Evolutionary conservation across 2,113 vertebrate species (phyloP), one percentile per base, ranked within the genome.

Genomic region (Prietella phreatophila): DNA sequence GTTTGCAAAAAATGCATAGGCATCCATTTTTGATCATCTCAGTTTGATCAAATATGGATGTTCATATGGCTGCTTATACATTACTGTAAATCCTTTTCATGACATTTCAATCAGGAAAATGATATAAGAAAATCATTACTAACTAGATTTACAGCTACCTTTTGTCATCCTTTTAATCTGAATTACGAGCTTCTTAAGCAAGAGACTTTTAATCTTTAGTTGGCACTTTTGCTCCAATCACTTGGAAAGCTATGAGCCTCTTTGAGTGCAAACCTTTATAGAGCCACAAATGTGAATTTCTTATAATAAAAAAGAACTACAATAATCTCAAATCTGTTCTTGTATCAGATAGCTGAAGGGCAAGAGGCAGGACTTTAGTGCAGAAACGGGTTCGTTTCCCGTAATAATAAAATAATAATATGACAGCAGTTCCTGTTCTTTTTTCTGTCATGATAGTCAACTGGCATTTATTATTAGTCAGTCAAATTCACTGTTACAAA

Each of bases 161-260:
- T 73, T 89, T 79, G 47, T 65, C 61, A 76, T 85, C 27, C 47
- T 71, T 79, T 82, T 58, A 82, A 87, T 82, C 17, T 67, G 58
- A 89, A 85, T 85, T 67, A 89, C 7, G 19, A 27, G 36, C 69
- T 69, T 76, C 50, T 86, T 88, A 83, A 89, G 61, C 42, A 17
- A 2, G 73, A 82, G 53, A 25, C 85, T 82, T 20, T 53, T 30
- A 78, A 50, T 82, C 33, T 67, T 85, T 78, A 82, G 79, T 61
- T 69, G 53, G n/a, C n/a, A 17, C 30, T 13, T 86, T 82, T 76
- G 58, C 33, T 15, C 47, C 42, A 69, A 84, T 63, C n/a, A 27
- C 15, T 63, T 69, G 76, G 50, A 63, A n/a, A 58, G 58, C 53
- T 33, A 19, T 5, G 20, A 36, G n/a, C 73, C 61, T 73, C 17